Evolutionary conservation across 2,113 vertebrate species (phyloP).

Genomic region (Turdus rufiventris): DNA sequence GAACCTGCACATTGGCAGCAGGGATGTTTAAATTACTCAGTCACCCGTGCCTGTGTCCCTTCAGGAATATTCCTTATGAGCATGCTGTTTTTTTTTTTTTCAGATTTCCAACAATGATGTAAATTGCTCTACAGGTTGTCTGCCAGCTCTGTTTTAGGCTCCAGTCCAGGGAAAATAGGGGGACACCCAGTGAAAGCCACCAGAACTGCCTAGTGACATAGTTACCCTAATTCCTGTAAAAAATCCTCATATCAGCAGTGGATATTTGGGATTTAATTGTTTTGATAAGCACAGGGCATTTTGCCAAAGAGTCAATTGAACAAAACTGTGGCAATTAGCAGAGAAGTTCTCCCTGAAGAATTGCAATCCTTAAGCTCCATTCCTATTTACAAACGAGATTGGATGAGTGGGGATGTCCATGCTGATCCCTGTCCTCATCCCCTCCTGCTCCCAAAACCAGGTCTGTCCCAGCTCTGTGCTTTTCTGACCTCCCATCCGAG

Average conservation of each 20-base stretch:
- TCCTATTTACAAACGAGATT: neutral
- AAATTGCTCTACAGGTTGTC: neutral
- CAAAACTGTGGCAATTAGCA: conserved; percentile 10
- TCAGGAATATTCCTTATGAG: neutral
- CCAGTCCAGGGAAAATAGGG: neutral
- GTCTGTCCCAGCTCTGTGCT: neutral
- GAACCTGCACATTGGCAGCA: neutral
- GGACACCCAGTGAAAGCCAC: neutral
- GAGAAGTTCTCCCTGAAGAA: neutral
- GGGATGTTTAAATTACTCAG: neutral
- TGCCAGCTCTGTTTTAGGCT: neutral
- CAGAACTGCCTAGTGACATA: neutral
- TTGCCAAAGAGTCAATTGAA: conserved; percentile 21
- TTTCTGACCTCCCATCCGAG: neutral
- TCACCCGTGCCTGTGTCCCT: neutral
- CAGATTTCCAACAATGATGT: fast-evolving
- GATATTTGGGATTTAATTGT: conserved; percentile 8
- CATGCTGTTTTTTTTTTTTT: neutral
- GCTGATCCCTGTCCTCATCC: neutral
- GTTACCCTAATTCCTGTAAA: neutral
- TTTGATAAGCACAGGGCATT: conserved; percentile 12
- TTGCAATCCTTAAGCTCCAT: neutral
- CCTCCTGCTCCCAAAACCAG: neutral
- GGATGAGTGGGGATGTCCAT: neutral
- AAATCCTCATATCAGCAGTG: neutral